phyloP scores from a whole-genome alignment of 2,888 invertebrate genomes.

The Zele albiditarsus region DNA sequence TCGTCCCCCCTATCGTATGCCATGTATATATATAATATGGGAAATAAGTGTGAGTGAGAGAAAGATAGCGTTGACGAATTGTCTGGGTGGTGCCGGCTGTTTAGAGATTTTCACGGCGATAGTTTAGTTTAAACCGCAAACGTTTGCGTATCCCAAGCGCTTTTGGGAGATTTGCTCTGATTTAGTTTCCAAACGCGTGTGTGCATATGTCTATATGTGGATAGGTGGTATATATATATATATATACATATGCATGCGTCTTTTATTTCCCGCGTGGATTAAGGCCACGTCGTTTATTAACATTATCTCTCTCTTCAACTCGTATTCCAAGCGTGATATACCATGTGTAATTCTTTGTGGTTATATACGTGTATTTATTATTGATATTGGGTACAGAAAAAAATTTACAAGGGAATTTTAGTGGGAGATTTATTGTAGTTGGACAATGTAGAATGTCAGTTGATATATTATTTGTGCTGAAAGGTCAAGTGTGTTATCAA shows the following conservation, averaged over 20 bases:
- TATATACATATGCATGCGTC: slow-evolving; percentile 30
- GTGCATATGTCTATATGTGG: slow-evolving; percentile 20
- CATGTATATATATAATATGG: slow-evolving; percentile 16
- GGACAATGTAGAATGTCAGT: too few relatives aligned
- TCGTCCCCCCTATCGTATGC: slow-evolving; percentile 27
- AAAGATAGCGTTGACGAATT: slow-evolving; percentile 69
- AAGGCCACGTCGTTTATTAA: slow-evolving; percentile 43
- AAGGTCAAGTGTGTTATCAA: too few relatives aligned
- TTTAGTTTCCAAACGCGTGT: slow-evolving; percentile 56
- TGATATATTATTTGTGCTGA: too few relatives aligned
- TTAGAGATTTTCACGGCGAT: slow-evolving; percentile 65
- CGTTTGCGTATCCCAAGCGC: slow-evolving; percentile 54
- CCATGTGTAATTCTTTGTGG: not conserved
- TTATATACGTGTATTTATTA: not conserved
- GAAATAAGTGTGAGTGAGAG: slow-evolving; percentile 45
- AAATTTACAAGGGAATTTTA: too few relatives aligned
- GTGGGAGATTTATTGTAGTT: too few relatives aligned
- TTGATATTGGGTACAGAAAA: not conserved
- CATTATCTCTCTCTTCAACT: slow-evolving; percentile 40
- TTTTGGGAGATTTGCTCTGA: slow-evolving; percentile 57
- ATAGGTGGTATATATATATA: too few relatives aligned
- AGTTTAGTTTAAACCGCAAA: slow-evolving; percentile 59
- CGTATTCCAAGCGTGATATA: not conserved
- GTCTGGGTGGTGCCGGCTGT: slow-evolving; percentile 53
- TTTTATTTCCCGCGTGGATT: slow-evolving; percentile 47